phyloP scores from a whole-genome alignment of 2,113 vertebrate genomes.

The Phylloscopus trochilus region DNA sequence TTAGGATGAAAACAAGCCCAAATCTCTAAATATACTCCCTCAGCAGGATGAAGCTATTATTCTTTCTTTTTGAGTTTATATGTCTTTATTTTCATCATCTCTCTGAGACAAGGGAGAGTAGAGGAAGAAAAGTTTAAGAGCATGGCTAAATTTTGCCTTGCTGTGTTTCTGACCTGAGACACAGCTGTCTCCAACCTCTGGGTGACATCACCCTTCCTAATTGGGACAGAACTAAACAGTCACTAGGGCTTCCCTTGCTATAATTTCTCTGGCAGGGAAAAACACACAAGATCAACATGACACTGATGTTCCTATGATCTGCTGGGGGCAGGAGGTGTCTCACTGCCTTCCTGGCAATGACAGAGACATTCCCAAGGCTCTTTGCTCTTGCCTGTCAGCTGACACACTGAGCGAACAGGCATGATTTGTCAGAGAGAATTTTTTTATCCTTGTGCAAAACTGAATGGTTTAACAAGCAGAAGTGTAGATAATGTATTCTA shows the following conservation, averaged over 20 bases:
- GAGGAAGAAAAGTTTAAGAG: not conserved
- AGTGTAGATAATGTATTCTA: not conserved
- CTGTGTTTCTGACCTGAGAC: not conserved
- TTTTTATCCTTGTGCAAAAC: not conserved
- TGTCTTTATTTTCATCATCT: conserved; percentile 27
- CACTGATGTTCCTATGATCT: not conserved
- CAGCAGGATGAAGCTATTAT: not conserved
- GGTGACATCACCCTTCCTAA: not conserved
- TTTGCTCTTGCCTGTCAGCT: not conserved
- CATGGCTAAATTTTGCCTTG: not conserved
- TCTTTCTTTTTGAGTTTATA: not conserved
- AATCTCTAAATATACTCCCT: not conserved
- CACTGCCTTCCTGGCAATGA: not conserved
- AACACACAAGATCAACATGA: not conserved
- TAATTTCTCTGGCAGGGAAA: not conserved
- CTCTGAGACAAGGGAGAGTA: not conserved
- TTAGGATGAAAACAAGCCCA: not conserved
- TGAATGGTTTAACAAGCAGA: not conserved
- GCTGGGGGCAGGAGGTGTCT: not conserved
- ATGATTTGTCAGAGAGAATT: not conserved
- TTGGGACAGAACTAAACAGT: not conserved
- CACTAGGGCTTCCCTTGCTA: not conserved
- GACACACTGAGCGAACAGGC: not conserved
- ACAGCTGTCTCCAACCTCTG: not conserved
- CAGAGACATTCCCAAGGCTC: not conserved